Conservation (phyloP, 2,888 invertebrate species). For the Muschampia plurimacula region DNA sequence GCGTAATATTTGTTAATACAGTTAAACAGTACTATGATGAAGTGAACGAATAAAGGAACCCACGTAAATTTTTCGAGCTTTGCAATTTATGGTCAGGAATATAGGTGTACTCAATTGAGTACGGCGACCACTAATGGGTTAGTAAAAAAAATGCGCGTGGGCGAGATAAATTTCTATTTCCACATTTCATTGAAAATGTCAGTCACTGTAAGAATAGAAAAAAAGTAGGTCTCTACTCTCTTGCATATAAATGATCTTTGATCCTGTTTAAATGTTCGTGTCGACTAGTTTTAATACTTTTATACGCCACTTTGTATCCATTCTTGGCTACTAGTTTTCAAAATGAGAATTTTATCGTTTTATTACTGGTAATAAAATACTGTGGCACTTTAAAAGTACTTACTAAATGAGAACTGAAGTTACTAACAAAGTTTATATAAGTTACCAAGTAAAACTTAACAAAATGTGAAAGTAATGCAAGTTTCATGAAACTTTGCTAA, state of each 20-base stretch:
- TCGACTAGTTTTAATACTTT: constrained; percentile 6
- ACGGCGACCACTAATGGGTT: too few relatives aligned
- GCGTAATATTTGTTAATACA: too few relatives aligned
- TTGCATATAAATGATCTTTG: background rate
- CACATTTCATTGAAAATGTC: too few relatives aligned
- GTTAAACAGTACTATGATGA: too few relatives aligned
- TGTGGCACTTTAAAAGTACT: constrained; percentile 32
- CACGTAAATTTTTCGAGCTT: too few relatives aligned
- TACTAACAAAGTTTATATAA: constrained; percentile 33
- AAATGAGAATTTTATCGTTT: constrained; percentile 33
- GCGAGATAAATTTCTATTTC: too few relatives aligned
- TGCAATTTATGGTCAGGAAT: too few relatives aligned
- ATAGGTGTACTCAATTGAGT: too few relatives aligned
- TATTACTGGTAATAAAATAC: constrained; percentile 24
- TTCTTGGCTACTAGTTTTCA: constrained; percentile 23
- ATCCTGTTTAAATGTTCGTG: constrained; percentile 1
- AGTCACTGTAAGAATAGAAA: background rate
- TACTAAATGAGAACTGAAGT: constrained; percentile 28
- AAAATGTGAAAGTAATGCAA: constrained; percentile 36
- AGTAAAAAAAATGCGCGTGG: too few relatives aligned
- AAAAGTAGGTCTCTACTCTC: background rate
- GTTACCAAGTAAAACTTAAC: constrained; percentile 27
- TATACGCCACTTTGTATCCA: constrained; percentile 7
- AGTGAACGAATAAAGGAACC: too few relatives aligned
- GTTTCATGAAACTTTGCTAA: constrained; percentile 32